phyloP scores from a whole-genome alignment of 64 coral and sea anemone genomes.

The Stichodactyla mertensii region DNA sequence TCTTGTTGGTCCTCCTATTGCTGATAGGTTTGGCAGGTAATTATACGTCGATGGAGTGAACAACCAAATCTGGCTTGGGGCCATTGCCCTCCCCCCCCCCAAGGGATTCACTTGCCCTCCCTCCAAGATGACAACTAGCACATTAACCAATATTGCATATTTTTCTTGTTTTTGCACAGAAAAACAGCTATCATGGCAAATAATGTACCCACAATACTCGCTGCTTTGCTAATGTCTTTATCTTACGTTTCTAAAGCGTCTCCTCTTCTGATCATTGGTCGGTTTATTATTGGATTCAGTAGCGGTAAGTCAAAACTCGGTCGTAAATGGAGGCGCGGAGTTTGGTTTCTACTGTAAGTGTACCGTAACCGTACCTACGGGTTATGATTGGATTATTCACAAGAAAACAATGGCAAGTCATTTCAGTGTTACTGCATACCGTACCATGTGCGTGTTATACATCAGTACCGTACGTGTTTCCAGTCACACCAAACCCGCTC shows the following conservation, averaged over 20 bases:
- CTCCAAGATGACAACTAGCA: too few species aligned
- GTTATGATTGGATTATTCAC: too few species aligned
- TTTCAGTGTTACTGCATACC: too few species aligned
- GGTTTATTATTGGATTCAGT: slow-evolving; percentile 75
- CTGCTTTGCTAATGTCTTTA: slow-evolving; percentile 72
- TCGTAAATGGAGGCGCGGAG: not conserved
- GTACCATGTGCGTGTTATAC: too few species aligned
- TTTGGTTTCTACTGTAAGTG: not conserved
- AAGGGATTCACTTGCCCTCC: too few species aligned
- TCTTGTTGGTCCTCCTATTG: slow-evolving; percentile 60
- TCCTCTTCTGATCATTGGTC: slow-evolving; percentile 60
- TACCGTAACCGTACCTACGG: too few species aligned
- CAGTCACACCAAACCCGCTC: too few species aligned
- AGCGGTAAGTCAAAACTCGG: slow-evolving; percentile 53
- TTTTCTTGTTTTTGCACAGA: slow-evolving; percentile 35
- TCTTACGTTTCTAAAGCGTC: slow-evolving; percentile 60
- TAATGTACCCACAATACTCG: slow-evolving; percentile 74
- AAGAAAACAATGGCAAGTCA: too few species aligned
- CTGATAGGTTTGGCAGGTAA: slow-evolving; percentile 79
- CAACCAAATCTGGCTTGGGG: too few species aligned
- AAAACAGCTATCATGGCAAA: slow-evolving; percentile 63
- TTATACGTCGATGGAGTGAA: not conserved
- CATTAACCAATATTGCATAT: not conserved
- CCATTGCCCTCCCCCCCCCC: too few species aligned
- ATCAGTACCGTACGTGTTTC: too few species aligned